These are phyloP conservation scores for Drosophila mayaguana DNA, from an alignment of 2,888 invertebrate genomes.

Conservation along the genomic window DNA sequence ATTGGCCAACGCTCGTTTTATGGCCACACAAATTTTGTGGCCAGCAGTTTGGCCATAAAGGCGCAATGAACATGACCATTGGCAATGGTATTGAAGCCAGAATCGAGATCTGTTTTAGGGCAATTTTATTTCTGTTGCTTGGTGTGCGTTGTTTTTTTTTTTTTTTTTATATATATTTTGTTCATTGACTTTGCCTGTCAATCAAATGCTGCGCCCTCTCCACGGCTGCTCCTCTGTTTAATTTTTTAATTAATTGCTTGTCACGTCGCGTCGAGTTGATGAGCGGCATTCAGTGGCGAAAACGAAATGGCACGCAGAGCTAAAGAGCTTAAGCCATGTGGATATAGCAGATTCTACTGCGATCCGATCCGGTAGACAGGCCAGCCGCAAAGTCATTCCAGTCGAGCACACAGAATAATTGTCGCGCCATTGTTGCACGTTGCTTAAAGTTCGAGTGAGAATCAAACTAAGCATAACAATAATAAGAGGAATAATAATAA, in stretches of 20 bases:
- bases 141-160: neutral
- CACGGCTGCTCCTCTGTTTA: constrained; percentile 40
- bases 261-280: constrained; percentile 67
- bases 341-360: constrained; percentile 2
- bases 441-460: constrained; percentile 65
- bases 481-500: constrained; percentile 36
- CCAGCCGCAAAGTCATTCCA: constrained; percentile 49
- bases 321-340: neutral
- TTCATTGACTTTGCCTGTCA: constrained; percentile 31
- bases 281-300: constrained; percentile 55
- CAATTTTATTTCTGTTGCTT: constrained; percentile 25
- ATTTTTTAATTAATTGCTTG: constrained; percentile 80
- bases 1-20: constrained; percentile 47
- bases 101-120: constrained; percentile 31
- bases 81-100: constrained; percentile 28
- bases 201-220: constrained; percentile 35
- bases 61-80: constrained; percentile 52
- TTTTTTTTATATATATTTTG: neutral
- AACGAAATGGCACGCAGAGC: constrained; percentile 67
- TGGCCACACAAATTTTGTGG: constrained; percentile 53
- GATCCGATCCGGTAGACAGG: constrained; percentile 12
- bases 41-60: constrained; percentile 52
- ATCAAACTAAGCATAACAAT: constrained; percentile 38
- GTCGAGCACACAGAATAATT: constrained; percentile 56
- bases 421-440: constrained; percentile 77